Percentiles rank a stretch among this genome's conserved stretches.
Evolutionary conservation across 2,888 invertebrate species (phyloP).

Genomic region (Philaethria dido): DNA sequence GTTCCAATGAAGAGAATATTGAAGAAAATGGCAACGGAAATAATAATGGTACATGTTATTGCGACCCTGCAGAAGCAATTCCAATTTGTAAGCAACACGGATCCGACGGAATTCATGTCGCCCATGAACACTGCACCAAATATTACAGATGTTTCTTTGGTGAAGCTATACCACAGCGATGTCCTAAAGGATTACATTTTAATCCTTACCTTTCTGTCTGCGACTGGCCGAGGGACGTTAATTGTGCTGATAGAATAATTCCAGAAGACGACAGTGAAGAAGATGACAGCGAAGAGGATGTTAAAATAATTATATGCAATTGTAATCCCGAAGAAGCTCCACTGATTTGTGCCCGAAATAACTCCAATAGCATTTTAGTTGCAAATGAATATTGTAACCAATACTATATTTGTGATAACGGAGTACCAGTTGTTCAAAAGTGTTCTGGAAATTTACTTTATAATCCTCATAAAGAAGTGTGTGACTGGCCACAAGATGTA

Average conservation of each 20-base stretch:
- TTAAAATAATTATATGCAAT: background rate
- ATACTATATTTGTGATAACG: conserved; percentile 49
- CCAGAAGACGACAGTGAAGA: background rate
- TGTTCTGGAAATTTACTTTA: conserved; percentile 50
- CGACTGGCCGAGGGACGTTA: conserved; percentile 50
- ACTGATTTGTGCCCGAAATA: conserved; percentile 46
- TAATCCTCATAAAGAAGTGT: conserved; percentile 49
- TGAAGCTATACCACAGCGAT: conserved; percentile 44
- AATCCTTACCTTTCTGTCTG: conserved; percentile 49
- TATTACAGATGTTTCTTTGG: conserved; percentile 51
- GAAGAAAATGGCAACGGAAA: conserved; percentile 16
- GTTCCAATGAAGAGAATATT: conserved; percentile 9
- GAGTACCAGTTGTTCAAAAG: conserved; percentile 39
- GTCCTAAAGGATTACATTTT: conserved; percentile 47
- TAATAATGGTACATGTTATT: conserved; percentile 41
- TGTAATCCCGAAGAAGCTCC: conserved; percentile 48
- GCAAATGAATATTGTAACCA: conserved; percentile 53
- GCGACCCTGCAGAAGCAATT: conserved; percentile 48
- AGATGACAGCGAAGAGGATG: conserved; percentile 6
- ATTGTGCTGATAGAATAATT: conserved; percentile 48
- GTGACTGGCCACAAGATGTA: conserved; percentile 54
- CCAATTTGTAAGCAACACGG: conserved; percentile 45
- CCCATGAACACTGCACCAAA: conserved; percentile 53
- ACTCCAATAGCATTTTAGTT: conserved; percentile 50
- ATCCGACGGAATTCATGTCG: conserved; percentile 51